These are phyloP conservation scores for Drosophila nikananu DNA, from an alignment of 1,140 invertebrate genomes.

Conservation along the genomic window DNA sequence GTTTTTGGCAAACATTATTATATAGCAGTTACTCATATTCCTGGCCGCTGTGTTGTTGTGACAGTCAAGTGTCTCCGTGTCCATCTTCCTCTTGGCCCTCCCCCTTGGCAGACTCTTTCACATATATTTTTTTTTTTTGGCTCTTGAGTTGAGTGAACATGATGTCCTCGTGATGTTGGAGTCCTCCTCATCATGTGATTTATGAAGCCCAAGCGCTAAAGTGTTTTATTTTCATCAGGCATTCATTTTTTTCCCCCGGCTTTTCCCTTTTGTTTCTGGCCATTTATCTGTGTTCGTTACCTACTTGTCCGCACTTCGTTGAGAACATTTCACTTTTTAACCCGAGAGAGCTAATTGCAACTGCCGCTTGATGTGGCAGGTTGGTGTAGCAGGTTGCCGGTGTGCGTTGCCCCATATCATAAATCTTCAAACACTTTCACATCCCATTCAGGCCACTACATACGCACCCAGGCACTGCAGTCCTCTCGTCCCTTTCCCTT, in stretches of 20 bases:
- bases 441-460: slow-evolving; percentile 65
- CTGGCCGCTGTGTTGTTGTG: slow-evolving; percentile 74
- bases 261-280: slow-evolving; percentile 32
- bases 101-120: background rate
- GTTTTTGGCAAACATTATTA: slow-evolving; percentile 76
- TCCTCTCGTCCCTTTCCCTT: slow-evolving; percentile 37
- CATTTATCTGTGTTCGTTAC: slow-evolving; percentile 56
- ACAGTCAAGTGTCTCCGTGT: slow-evolving; percentile 54
- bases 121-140: slow-evolving; percentile 10
- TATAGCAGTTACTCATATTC: slow-evolving; percentile 82
- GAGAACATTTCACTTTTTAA: slow-evolving; percentile 81
- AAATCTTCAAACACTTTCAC: slow-evolving; percentile 82
- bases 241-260: slow-evolving; percentile 36
- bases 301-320: slow-evolving; percentile 73
- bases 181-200: slow-evolving; percentile 66
- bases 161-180: slow-evolving; percentile 61
- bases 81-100: slow-evolving; percentile 1
- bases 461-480: background rate
- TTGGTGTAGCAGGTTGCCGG: slow-evolving; percentile 24
- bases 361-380: slow-evolving; percentile 28
- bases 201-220: slow-evolving; percentile 74
- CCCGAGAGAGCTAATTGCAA: slow-evolving; percentile 68
- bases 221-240: slow-evolving; percentile 69
- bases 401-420: slow-evolving; percentile 72
- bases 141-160: slow-evolving; percentile 54